Evolutionary conservation across 2,113 vertebrate species (phyloP).

Genomic region (Oreochromis tanganicae): DNA sequence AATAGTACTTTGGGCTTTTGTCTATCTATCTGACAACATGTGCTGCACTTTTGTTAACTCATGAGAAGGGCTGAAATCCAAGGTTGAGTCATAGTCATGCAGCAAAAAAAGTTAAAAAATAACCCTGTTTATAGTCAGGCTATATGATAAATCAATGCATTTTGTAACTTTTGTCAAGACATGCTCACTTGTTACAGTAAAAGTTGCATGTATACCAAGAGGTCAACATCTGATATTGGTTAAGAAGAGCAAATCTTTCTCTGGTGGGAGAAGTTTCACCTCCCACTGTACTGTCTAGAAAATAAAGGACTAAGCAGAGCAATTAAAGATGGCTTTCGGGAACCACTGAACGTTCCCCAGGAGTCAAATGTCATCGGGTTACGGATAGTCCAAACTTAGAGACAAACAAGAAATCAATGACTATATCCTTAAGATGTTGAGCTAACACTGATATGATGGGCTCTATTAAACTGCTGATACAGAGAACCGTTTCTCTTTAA

Average conservation of each 20-base stretch:
- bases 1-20: background rate
- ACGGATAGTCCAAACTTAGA: background rate
- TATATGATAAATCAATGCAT: background rate
- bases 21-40: background rate
- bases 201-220: background rate
- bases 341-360: background rate
- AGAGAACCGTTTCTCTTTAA: background rate
- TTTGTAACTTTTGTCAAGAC: background rate
- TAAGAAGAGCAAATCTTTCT: background rate
- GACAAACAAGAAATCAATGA: background rate
- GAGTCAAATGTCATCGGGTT: background rate
- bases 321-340: accelerated
- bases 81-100: background rate
- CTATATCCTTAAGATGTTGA: background rate
- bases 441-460: background rate
- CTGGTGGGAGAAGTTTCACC: background rate
- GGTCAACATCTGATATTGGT: background rate
- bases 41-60: background rate
- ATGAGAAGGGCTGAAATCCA: background rate
- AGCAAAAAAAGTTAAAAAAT: background rate
- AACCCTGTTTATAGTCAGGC: background rate
- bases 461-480: background rate
- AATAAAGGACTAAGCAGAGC: background rate
- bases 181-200: background rate
- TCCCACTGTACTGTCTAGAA: background rate